These are phyloP conservation scores for Sycon ciliatum DNA, from an alignment of 37 sponge, comb jelly and placozoan genomes.

Conservation along the genomic window DNA sequence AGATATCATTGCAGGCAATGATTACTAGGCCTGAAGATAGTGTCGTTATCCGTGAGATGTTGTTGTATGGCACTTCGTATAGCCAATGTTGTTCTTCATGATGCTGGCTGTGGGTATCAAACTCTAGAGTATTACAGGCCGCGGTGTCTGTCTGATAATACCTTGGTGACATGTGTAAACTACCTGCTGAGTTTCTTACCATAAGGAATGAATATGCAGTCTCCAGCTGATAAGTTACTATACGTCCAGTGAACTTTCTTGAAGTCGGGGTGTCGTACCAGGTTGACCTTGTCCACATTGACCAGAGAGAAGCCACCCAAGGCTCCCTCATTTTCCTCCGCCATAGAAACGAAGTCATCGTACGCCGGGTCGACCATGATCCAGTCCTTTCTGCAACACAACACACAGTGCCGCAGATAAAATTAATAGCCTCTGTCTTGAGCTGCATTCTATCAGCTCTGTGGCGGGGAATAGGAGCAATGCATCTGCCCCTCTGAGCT, in stretches of 20 bases:
- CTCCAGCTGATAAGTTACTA: slow-evolving; percentile 35
- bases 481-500: too few species aligned
- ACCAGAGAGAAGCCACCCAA: slow-evolving; percentile 35
- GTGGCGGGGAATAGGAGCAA: too few species aligned
- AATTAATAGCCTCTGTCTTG: too few species aligned
- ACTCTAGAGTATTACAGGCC: too few species aligned
- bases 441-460: too few species aligned
- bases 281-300: slow-evolving; percentile 29
- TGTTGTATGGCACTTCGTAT: too few species aligned
- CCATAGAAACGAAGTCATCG: slow-evolving; percentile 26
- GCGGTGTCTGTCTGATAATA: too few species aligned
- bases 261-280: slow-evolving; percentile 18
- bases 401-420: slow-evolving; percentile 20
- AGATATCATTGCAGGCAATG: too few species aligned
- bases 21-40: too few species aligned
- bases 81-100: too few species aligned
- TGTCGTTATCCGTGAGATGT: too few species aligned
- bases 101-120: too few species aligned
- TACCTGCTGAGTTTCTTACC: not conserved
- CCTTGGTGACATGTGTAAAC: not conserved
- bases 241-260: slow-evolving; percentile 24
- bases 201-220: slow-evolving; percentile 33
- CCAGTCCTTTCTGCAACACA: slow-evolving; percentile 35
- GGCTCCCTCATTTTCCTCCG: slow-evolving; percentile 28
- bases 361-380: slow-evolving; percentile 31